phyloP scores from a whole-genome alignment of 2,113 vertebrate genomes.

The Tupaia tana region DNA sequence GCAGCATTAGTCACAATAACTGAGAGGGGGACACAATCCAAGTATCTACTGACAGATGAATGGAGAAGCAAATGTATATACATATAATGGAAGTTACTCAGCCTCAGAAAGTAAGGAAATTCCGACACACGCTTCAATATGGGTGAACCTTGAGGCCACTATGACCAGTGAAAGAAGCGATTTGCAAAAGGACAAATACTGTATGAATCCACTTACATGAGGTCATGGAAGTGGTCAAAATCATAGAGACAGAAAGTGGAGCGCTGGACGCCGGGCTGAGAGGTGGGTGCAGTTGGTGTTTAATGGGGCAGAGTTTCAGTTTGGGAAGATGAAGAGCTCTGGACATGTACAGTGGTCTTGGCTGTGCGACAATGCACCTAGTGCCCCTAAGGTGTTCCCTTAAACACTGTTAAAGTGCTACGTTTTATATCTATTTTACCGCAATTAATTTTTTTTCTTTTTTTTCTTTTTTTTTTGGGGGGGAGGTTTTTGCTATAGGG shows the following conservation, averaged over 20 bases:
- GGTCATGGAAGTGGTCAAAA: neutral
- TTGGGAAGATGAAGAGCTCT: neutral
- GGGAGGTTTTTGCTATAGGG: too few species aligned
- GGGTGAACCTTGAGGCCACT: neutral
- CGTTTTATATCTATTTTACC: neutral
- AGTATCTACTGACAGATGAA: accelerated
- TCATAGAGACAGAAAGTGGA: neutral
- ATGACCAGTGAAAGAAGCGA: neutral
- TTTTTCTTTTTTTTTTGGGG: too few species aligned
- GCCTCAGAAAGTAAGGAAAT: neutral
- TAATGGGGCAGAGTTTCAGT: neutral
- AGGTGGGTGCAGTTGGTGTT: accelerated
- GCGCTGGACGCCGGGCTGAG: neutral
- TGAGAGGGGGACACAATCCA: neutral
- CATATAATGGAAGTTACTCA: accelerated
- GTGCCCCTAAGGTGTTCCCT: accelerated
- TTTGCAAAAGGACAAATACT: neutral
- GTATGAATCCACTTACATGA: accelerated
- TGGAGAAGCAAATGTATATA: accelerated
- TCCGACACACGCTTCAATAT: accelerated
- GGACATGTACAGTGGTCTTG: neutral
- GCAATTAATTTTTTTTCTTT: neutral
- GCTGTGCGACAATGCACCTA: accelerated
- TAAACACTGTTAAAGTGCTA: neutral
- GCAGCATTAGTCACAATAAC: too few species aligned